Percentiles rank a stretch among this genome's conserved stretches.
Evolutionary conservation across 2,888 invertebrate species (phyloP).

Genomic region (Drosophila pseudotakahashii): DNA sequence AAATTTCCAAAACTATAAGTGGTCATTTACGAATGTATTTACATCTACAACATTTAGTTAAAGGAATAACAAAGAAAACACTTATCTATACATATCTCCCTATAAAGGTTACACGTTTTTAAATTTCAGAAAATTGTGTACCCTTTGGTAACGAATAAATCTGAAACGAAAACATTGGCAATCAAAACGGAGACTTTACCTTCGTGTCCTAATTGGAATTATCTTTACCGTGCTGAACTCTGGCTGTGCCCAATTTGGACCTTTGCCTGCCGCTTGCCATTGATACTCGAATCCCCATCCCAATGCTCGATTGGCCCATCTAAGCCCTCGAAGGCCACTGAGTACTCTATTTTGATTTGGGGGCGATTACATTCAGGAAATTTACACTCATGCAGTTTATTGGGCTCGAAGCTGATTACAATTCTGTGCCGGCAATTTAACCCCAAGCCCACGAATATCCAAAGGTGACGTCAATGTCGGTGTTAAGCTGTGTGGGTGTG

Average conservation of each 20-base stretch:
- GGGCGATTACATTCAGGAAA: constrained; percentile 47
- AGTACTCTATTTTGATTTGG: constrained; percentile 46
- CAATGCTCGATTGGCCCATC: constrained; percentile 26
- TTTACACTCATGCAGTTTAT: constrained; percentile 51
- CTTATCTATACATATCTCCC: background rate
- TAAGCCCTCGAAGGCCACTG: constrained; percentile 42
- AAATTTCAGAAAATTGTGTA: background rate
- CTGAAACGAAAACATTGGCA: background rate
- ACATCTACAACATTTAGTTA: too few relatives aligned
- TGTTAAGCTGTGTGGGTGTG: constrained; percentile 8
- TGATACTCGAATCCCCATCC: constrained; percentile 10
- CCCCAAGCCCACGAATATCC: constrained; percentile 3
- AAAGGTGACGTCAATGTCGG: constrained; percentile 41
- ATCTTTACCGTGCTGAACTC: background rate
- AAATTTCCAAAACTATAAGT: too few relatives aligned
- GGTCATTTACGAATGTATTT: too few relatives aligned
- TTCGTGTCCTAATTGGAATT: constrained; percentile 11
- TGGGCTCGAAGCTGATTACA: constrained; percentile 48
- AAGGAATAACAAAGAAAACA: too few relatives aligned
- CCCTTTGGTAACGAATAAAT: background rate
- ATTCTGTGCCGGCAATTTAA: constrained; percentile 44
- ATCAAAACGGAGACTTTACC: background rate
- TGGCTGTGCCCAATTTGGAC: constrained; percentile 3
- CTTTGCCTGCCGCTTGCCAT: constrained; percentile 12
- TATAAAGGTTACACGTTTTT: background rate